Evolutionary conservation across 2,888 invertebrate species (phyloP).

Genomic region (Clusia tigrina): DNA sequence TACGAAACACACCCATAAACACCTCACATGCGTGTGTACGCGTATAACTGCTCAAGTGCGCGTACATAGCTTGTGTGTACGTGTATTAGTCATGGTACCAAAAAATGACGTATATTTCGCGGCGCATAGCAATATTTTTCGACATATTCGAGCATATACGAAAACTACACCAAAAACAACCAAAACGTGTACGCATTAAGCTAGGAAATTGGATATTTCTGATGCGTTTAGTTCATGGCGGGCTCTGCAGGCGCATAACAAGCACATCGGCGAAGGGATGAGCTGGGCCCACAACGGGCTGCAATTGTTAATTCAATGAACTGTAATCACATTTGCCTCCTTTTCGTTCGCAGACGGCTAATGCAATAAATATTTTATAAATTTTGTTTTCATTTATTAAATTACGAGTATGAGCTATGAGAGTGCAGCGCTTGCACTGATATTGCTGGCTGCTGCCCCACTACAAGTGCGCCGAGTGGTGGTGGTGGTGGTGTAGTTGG

Average conservation of each 20-base stretch:
- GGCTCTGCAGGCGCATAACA: not conserved
- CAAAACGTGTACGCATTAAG: constrained; percentile 7
- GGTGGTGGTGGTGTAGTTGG: not conserved
- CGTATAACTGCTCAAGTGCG: no score
- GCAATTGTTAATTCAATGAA: constrained; percentile 19
- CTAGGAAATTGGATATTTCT: constrained; percentile 23
- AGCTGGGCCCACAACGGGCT: not conserved
- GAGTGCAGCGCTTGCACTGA: not conserved
- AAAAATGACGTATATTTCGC: constrained; percentile 15
- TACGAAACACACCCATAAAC: constrained; percentile 18
- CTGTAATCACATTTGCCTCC: constrained; percentile 8
- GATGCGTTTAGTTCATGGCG: not conserved
- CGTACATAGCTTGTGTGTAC: no score
- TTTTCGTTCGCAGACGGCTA: constrained; percentile 9
- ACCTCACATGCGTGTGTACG: constrained; percentile 20
- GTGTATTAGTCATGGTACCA: constrained; percentile 18
- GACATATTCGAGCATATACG: not conserved
- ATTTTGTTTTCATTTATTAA: constrained; percentile 38
- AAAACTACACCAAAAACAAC: not conserved
- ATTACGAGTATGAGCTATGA: constrained; percentile 32
- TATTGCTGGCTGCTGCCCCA: not conserved
- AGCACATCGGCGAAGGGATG: not conserved
- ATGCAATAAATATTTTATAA: constrained; percentile 43
- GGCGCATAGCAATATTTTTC: constrained; percentile 8
- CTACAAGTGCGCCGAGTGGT: not conserved